These are phyloP conservation scores for Smittia sp. DNA, from an alignment of 2,888 invertebrate species.

Conservation along the genomic window DNA sequence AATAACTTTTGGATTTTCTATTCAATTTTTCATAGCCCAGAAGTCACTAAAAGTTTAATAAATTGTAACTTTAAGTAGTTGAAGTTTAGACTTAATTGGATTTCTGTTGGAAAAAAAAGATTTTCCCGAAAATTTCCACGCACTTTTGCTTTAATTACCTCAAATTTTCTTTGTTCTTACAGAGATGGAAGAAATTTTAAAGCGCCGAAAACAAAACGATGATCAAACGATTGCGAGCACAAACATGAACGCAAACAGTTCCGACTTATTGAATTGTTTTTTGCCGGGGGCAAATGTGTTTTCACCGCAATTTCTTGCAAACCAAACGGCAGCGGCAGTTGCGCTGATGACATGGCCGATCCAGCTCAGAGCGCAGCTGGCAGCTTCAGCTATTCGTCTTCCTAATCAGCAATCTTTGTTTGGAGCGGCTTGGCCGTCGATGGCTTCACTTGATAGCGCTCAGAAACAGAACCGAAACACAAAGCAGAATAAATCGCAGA, in stretches of 20 bases:
- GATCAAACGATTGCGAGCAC: neutral
- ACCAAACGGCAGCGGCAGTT: conserved; percentile 35
- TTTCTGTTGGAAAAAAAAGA: no score
- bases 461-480: neutral
- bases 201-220: conserved; percentile 6
- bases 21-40: no score
- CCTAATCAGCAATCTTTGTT: conserved; percentile 22
- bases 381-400: conserved; percentile 28
- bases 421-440: conserved; percentile 9
- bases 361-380: conserved; percentile 30
- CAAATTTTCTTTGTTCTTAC: neutral
- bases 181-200: conserved; percentile 35
- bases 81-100: no score
- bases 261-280: conserved; percentile 29
- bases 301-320: conserved; percentile 34
- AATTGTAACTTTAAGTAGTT: no score
- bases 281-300: conserved; percentile 17
- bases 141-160: no score
- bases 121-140: no score
- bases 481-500: neutral
- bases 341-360: conserved; percentile 36
- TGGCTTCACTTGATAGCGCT: neutral
- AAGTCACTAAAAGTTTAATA: no score
- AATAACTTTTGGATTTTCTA: no score
- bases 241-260: neutral